Base-by-base conservation (phyloP, 2,113 vertebrate species). In the Odocoileus virginianus region DNA sequence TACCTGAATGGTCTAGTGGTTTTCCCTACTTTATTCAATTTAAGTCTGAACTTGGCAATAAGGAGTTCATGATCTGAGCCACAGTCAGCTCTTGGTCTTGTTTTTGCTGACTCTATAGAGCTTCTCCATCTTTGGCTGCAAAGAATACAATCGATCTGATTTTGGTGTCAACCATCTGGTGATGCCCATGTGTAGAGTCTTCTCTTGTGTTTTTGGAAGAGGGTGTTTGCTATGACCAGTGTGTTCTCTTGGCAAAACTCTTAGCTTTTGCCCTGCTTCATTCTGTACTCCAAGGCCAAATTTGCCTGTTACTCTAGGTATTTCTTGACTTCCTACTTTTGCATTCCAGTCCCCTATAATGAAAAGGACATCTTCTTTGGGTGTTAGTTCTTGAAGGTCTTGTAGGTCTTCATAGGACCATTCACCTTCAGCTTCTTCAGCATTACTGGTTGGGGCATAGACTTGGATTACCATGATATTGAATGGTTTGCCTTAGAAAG, bases 81-180 rank as follows among this genome's bases (percentile, higher is more conserved):
- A 64, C 33, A n/a, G 61, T 64, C 61, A 8, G 61, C 61, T 64
- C 33, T 33, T 16, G 9, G 61, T 9, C 30, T n/a, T 64, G 3
- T 64, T 64, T 64, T 64, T 64, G 61, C 15, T 17, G 15, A 64
- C 30, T 64, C 0, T 64, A 64, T n/a, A n/a, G 61, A 64, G 61
- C 33, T n/a, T 64, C 61, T 64, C 15, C 61, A 64, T 64, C 33
- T n/a, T 64, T n/a, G 61, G 61, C 33, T 64, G 33, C 15, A 64
- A n/a, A 64, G 33, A 64, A 64, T 64, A 64, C 17, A 64, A 64
- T 64, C 61, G 17, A 1, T n/a, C 30, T 64, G 30, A 64, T n/a
- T n/a, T 64, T 7, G 0, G 2, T n/a, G 8, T 64, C 17, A 16
- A n/a, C 30, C 7, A 9, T 4, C 15, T 64, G 33, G 61, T n/a